Base-by-base conservation (phyloP, 1,140 invertebrate species). In the Cardiocondyla obscurior region DNA sequence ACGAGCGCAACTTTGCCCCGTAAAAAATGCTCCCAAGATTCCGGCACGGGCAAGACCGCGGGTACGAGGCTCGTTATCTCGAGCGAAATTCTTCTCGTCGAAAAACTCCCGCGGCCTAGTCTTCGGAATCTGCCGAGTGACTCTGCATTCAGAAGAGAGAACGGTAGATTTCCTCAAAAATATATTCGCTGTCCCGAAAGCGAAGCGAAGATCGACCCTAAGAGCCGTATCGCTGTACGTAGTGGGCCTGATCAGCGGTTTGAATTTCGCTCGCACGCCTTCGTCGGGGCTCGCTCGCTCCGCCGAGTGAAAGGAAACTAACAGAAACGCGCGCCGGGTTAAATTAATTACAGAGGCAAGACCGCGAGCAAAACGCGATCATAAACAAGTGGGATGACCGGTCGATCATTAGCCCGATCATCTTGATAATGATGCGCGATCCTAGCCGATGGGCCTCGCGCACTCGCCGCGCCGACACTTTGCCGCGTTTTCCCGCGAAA, bases 301-400 rank as follows among this genome's bases (percentile, higher is more conserved):
- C 57, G 76, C 76, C 79, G 83, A 51, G 25, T 65, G 74, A 74
- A 64, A 72, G 69, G 85, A 62, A 83, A 85, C 79, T 84, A 72
- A 89, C 82, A 46, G 87, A 81, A 85, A 86, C 60, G 55, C 83
- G 84, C 84, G 77, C 84, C 84, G 67, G 86, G 82, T 86, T 87
- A 90, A 91, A 92, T 93, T 93, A 93, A 93, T 92, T 91, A 90
- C 90, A 84, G 83, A 81, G 84, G 60, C 85, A 67, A 82, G 85
- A 88, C 86, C 81, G 86, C 90, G 85, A 86, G 90, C 85, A 84
- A 88, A 85, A 81, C 76, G 82, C 67, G 86, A 84, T 84, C 88
- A 90, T 92, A 93, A 93, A 92, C 91, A 90, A 92, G 89, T 85
- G 81, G 77, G 84, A 84, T 85, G 86, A 91, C 91, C 90, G 90